Percentiles rank a stretch among this genome's conserved stretches.
These are phyloP conservation scores for Cepaea hortensis DNA, from an alignment of 2,888 invertebrate genomes.

Conservation along the genomic window DNA sequence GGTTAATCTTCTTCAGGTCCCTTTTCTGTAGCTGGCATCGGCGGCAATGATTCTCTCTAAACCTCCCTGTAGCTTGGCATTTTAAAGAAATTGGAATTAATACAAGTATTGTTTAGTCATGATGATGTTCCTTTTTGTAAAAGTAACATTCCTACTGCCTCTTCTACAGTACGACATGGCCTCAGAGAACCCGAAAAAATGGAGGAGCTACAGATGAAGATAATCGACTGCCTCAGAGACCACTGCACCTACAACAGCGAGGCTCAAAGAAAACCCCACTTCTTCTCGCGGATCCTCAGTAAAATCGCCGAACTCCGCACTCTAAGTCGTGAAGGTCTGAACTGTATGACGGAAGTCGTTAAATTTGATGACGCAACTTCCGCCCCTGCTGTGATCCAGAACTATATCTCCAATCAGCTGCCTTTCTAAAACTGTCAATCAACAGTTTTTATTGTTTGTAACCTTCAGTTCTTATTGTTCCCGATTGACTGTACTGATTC, in stretches of 20 bases:
- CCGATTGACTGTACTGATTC: too few species aligned
- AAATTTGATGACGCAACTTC: slow-evolving; percentile 94
- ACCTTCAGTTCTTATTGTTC: too few species aligned
- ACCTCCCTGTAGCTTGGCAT: too few species aligned
- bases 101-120: too few species aligned
- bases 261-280: slow-evolving; percentile 91
- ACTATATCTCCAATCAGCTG: slow-evolving; percentile 90
- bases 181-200: slow-evolving; percentile 92
- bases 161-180: slow-evolving; percentile 89
- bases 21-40: too few species aligned
- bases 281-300: slow-evolving; percentile 93
- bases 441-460: too few species aligned
- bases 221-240: slow-evolving; percentile 94
- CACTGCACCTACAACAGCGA: slow-evolving; percentile 95
- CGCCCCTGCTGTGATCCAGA: slow-evolving; percentile 93
- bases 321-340: slow-evolving; percentile 93
- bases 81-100: too few species aligned
- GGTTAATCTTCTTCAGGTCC: too few species aligned
- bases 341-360: slow-evolving; percentile 91
- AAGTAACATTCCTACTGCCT: too few species aligned
- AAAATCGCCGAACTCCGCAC: slow-evolving; percentile 94
- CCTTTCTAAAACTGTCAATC: slow-evolving; percentile 84
- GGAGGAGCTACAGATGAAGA: slow-evolving; percentile 96
- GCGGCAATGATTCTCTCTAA: too few species aligned
- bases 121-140: too few species aligned